These are phyloP conservation scores for Synchiropus splendidus DNA, from an alignment of 2,113 vertebrate genomes.

Conservation along the genomic window DNA sequence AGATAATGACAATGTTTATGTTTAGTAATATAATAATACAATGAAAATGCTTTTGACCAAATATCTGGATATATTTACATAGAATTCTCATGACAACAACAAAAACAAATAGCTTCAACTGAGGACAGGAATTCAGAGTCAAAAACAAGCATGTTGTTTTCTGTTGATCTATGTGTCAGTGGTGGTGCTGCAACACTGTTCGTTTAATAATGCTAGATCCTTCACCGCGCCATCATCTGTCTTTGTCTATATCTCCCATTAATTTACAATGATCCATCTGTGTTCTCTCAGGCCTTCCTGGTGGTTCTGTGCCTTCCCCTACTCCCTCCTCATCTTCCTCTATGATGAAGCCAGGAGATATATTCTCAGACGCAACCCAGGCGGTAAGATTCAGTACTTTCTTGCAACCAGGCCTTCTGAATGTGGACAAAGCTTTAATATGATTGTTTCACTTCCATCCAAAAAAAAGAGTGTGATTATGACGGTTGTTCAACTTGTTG, in stretches of 20 bases:
- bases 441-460: no score
- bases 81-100: no score
- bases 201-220: no score
- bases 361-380: constrained; percentile 68
- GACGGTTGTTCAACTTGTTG: neutral
- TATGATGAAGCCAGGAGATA: constrained; percentile 73
- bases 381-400: constrained; percentile 53
- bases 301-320: constrained; percentile 76
- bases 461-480: no score
- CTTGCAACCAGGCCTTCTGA: neutral
- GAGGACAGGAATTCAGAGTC: no score
- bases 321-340: constrained; percentile 69
- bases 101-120: no score
- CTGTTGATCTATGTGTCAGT: no score
- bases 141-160: no score
- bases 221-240: neutral
- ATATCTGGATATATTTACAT: no score
- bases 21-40: neutral
- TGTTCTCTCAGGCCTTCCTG: constrained; percentile 55
- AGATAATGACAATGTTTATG: constrained; percentile 1
- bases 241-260: constrained; percentile 7
- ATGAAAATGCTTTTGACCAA: no score
- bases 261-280: neutral
- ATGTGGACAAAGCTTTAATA: no score
- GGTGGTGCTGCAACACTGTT: no score